These are phyloP conservation scores for Coracopsis vasa DNA, from an alignment of 2,113 vertebrate species.

Conservation along the genomic window DNA sequence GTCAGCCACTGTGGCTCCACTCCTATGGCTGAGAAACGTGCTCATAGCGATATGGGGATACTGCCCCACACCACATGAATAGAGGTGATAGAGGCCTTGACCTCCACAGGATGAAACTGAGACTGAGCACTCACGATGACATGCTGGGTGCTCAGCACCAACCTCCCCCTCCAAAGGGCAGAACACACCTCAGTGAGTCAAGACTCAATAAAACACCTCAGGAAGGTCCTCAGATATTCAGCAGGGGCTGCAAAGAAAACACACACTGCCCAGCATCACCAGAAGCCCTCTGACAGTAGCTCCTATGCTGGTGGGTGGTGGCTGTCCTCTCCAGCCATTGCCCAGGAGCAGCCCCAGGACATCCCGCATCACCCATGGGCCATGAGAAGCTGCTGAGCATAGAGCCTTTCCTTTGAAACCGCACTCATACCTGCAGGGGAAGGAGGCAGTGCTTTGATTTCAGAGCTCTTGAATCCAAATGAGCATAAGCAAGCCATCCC, in stretches of 20 bases:
- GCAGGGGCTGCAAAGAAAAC: not conserved
- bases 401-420: not conserved
- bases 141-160: not conserved
- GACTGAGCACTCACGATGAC: not conserved
- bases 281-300: not conserved
- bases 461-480: not conserved
- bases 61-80: not conserved
- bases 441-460: not conserved
- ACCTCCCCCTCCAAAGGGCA: not conserved
- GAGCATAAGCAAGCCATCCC: not conserved
- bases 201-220: not conserved
- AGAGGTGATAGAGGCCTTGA: accelerated
- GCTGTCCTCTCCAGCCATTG: not conserved
- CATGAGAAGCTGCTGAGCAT: accelerated
- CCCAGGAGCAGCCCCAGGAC: not conserved
- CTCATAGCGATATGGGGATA: not conserved
- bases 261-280: not conserved
- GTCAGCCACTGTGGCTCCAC: not conserved
- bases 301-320: not conserved
- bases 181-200: not conserved
- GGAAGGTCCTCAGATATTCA: not conserved
- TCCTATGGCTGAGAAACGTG: accelerated
- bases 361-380: not conserved
- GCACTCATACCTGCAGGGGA: not conserved
- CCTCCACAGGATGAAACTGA: not conserved